phyloP scores from a whole-genome alignment of 2,888 invertebrate genomes.

The Brachylomia viminalis region DNA sequence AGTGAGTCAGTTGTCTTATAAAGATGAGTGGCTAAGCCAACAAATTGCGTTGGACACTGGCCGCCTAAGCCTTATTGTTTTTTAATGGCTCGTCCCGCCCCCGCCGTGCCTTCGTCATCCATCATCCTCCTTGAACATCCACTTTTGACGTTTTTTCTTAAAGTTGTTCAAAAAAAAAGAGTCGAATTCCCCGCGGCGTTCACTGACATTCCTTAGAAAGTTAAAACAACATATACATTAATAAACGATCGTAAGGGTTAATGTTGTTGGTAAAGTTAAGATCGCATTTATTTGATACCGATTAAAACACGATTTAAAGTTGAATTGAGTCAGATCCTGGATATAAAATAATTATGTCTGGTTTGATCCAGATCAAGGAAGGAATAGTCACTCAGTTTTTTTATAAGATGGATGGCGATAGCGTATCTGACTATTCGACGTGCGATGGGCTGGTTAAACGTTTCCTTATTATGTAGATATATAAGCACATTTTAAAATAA shows the following conservation, averaged over 20 bases:
- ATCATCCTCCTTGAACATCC: constrained; percentile 78
- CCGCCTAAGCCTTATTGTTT: constrained; percentile 87
- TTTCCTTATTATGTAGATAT: too few species aligned
- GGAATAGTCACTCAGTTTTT: neutral
- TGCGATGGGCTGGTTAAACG: neutral
- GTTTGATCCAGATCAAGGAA: neutral
- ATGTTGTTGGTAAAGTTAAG: constrained; percentile 61
- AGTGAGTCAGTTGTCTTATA: constrained; percentile 71
- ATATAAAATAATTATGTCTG: neutral
- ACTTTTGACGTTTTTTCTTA: constrained; percentile 71
- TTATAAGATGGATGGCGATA: neutral
- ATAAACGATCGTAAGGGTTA: constrained; percentile 77
- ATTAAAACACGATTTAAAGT: constrained; percentile 42
- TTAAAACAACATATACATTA: constrained; percentile 87
- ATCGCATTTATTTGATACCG: constrained; percentile 23
- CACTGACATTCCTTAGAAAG: constrained; percentile 82
- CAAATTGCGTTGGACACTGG: constrained; percentile 87
- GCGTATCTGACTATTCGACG: neutral
- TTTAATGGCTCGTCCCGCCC: constrained; percentile 87
- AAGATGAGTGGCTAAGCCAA: constrained; percentile 81
- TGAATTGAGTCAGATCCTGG: neutral
- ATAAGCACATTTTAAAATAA: constrained; percentile 12
- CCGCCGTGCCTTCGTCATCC: constrained; percentile 82
- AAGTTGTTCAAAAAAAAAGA: constrained; percentile 80
- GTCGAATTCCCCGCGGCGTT: constrained; percentile 85